Percentiles rank a stretch among this genome's conserved stretches.
These are phyloP conservation scores for Hymenopus coronatus DNA, from an alignment of 2,888 invertebrate species.

Conservation along the genomic window DNA sequence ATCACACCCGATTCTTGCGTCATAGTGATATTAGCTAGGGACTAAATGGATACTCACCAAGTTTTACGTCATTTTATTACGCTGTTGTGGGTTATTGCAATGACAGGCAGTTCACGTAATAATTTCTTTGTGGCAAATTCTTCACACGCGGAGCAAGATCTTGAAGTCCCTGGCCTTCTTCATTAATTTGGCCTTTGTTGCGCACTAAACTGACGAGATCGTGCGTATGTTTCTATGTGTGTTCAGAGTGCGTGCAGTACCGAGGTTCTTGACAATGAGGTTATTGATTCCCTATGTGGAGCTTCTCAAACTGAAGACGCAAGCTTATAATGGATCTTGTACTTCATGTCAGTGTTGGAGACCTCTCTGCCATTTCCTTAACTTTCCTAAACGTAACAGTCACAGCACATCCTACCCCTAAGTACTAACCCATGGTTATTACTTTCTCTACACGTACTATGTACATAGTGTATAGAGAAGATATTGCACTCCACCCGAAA, in stretches of 20 bases:
- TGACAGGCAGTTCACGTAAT: not conserved
- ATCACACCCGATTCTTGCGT: not conserved
- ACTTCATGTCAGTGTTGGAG: no score
- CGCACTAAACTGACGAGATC: not conserved
- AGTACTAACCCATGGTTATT: no score
- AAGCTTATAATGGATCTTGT: no score
- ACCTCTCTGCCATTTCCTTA: no score
- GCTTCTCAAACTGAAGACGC: not conserved
- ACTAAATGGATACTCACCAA: not conserved
- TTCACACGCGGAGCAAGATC: no score
- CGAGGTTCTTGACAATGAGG: not conserved
- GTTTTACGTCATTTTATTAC: not conserved
- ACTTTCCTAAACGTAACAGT: no score
- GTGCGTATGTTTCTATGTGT: not conserved
- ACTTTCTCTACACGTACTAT: no score
- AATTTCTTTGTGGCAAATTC: no score
- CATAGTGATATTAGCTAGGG: not conserved
- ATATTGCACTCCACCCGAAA: no score
- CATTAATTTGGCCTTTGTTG: not conserved
- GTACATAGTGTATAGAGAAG: no score
- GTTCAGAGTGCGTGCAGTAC: not conserved
- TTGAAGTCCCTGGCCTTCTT: not conserved
- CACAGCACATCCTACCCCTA: no score
- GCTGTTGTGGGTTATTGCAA: not conserved
- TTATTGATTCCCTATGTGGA: not conserved